A percentile compares a stretch with the other conserved stretches of the same genome.
Conservation (phyloP, 2,113 vertebrate species). For the Tichodroma muraria region DNA sequence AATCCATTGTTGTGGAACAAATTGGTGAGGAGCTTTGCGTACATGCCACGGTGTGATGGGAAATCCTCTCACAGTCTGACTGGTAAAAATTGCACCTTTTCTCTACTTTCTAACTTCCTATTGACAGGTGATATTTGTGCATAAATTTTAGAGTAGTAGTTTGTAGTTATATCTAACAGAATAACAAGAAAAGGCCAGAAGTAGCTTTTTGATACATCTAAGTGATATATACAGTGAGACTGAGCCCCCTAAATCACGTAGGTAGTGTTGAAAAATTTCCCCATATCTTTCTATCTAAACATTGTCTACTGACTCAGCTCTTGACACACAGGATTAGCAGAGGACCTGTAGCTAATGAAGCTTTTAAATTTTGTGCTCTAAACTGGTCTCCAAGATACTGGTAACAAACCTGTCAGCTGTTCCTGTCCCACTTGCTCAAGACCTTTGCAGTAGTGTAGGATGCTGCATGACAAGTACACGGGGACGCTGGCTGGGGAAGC, state of each 20-base stretch:
- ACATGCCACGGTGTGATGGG: not conserved
- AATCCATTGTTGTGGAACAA: constrained; percentile 61
- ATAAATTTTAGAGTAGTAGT: constrained; percentile 33
- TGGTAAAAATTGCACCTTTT: constrained; percentile 27
- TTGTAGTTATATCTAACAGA: not conserved
- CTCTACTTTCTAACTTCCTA: not conserved
- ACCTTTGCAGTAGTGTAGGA: not conserved
- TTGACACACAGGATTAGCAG: not conserved
- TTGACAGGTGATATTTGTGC: constrained; percentile 22
- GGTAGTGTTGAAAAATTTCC: not conserved
- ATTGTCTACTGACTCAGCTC: not conserved
- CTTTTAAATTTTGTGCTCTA: not conserved
- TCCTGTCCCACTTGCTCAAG: not conserved
- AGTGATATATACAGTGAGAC: not conserved
- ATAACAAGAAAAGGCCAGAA: not conserved
- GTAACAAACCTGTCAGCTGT: not conserved
- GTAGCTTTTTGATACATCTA: not conserved
- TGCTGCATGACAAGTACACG: accelerated
- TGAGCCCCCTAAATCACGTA: not conserved
- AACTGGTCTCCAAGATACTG: not conserved
- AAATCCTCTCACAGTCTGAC: not conserved
- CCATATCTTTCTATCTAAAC: not conserved
- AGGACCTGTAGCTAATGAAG: not conserved
- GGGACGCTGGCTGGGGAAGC: not conserved
- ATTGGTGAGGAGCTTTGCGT: constrained; percentile 59